Evolutionary conservation across 64 coral and sea anemone species (phyloP).

Genomic region (Montipora sp.): DNA sequence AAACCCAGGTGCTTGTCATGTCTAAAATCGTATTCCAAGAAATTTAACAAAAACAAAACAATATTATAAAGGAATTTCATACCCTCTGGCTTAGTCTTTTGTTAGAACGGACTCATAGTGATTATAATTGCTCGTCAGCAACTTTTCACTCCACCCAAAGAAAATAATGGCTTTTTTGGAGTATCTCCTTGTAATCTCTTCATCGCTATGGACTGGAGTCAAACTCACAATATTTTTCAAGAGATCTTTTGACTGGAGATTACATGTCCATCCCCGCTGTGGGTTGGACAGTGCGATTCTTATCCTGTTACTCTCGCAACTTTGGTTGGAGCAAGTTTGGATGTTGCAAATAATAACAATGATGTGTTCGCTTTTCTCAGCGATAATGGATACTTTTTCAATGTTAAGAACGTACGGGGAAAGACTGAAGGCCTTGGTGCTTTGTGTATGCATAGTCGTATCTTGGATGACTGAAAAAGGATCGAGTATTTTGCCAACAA

Average conservation of each 20-base stretch:
- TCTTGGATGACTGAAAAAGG: background rate
- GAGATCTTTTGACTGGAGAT: background rate
- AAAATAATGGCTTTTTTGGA: background rate
- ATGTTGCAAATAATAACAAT: background rate
- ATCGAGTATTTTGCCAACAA: background rate
- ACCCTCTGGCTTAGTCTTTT: no score
- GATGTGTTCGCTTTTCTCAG: background rate
- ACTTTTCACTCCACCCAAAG: background rate
- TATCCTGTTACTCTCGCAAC: background rate
- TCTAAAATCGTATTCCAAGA: no score
- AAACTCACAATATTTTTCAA: conserved; percentile 7
- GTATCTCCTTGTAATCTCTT: background rate
- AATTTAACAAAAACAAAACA: no score
- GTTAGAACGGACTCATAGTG: no score
- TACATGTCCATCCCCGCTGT: background rate
- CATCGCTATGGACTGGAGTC: background rate
- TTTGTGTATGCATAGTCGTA: background rate
- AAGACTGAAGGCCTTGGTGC: background rate
- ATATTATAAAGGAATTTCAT: no score
- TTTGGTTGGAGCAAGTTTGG: background rate
- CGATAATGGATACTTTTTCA: background rate
- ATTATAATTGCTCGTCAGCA: background rate
- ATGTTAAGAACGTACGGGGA: background rate
- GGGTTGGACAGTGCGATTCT: background rate
- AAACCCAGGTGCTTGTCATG: no score